Evolutionary conservation across 2,797 vertebrate genomes (phyloP).

Genomic region (Gallinago stenura): DNA sequence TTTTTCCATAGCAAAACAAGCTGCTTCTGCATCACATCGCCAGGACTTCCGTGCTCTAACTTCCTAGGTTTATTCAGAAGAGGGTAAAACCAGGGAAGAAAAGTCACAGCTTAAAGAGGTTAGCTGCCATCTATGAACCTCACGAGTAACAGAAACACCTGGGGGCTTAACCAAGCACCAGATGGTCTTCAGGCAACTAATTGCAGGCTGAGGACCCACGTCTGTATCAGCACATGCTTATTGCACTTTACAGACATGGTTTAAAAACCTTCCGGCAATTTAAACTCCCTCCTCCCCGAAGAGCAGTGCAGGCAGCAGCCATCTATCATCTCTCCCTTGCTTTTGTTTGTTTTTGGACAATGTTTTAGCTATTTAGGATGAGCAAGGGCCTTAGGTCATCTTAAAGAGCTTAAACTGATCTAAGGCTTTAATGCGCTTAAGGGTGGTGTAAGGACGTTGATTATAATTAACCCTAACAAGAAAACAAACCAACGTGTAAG

Average conservation of each 20-base stretch:
- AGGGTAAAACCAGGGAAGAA: neutral
- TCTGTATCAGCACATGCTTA: neutral
- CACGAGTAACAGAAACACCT: neutral
- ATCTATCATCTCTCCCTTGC: neutral
- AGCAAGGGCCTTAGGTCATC: neutral
- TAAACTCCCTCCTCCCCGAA: neutral
- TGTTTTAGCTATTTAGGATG: neutral
- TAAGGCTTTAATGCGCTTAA: conserved; percentile 11
- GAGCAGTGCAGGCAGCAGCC: neutral
- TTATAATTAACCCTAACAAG: conserved; percentile 19
- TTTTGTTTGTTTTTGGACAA: neutral
- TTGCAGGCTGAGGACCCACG: neutral
- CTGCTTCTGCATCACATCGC: neutral
- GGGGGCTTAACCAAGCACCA: conserved; percentile 42
- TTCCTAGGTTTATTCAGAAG: neutral
- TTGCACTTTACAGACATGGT: neutral
- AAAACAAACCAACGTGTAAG: fast-evolving
- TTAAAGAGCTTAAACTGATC: conserved; percentile 38
- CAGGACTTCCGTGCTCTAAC: neutral
- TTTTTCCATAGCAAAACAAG: neutral
- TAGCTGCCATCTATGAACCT: neutral
- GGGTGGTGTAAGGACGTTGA: neutral
- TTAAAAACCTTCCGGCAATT: neutral
- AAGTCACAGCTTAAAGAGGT: neutral
- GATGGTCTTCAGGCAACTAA: conserved; percentile 24